These are phyloP conservation scores for Lycaon pictus DNA, from an alignment of 2,113 vertebrate species.

Conservation along the genomic window DNA sequence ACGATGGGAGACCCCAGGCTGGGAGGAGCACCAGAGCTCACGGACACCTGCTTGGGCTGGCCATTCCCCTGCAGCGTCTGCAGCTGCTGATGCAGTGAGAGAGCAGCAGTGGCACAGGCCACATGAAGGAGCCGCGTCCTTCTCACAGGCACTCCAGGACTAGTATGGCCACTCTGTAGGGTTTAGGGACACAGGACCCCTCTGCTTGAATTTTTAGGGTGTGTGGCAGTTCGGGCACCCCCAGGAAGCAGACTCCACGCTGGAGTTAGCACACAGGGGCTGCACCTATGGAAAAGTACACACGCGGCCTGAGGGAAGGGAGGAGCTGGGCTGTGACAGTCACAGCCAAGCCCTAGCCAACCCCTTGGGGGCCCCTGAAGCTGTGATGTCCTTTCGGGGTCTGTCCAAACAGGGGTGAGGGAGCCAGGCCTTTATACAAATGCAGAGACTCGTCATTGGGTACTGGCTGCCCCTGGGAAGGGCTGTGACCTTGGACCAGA, in stretches of 20 bases:
- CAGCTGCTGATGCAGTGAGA: background rate
- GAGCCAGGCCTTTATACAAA: background rate
- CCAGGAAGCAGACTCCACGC: background rate
- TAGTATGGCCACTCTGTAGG: background rate
- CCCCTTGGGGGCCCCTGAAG: too few relatives aligned
- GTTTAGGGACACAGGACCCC: background rate
- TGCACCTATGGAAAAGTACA: background rate
- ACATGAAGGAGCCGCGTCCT: background rate
- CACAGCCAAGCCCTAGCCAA: background rate
- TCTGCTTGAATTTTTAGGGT: background rate
- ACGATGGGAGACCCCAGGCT: background rate
- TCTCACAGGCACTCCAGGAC: background rate
- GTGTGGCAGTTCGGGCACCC: fast-evolving
- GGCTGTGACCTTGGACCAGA: background rate
- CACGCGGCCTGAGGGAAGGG: background rate
- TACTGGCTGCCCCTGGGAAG: background rate
- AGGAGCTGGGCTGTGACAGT: background rate
- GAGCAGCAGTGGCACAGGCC: background rate
- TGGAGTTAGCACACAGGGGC: background rate
- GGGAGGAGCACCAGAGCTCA: background rate
- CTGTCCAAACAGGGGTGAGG: background rate
- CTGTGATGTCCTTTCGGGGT: background rate
- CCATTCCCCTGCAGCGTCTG: background rate
- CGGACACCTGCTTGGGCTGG: fast-evolving
- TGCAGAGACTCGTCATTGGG: background rate